Base-by-base conservation (phyloP, 2,888 invertebrate species). In the Aromia moschata region DNA sequence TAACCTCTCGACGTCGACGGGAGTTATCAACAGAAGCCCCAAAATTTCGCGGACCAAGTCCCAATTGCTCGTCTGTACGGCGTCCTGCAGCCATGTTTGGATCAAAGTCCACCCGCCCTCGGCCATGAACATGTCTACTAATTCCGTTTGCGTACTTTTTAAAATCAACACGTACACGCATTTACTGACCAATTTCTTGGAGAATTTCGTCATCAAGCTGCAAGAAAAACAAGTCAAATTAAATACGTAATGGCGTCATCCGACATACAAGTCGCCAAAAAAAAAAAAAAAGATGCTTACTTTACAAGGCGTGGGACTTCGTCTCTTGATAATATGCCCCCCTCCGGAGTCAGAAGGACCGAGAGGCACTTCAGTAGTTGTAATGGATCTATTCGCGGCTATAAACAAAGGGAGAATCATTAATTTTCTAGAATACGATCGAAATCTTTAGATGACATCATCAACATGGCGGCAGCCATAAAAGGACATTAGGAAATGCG, bases 131-230 rank as follows among this genome's bases (percentile, higher is more conserved):
- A 91, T 87, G 61, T 91, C 91, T 52, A 97, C 83, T 61, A 96
- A 84, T 64, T 92, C 90, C 3, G 89, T 87, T 76, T 91, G 89
- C 9, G 96, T 95, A 63, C 90, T 90, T 80, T 93, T 93, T 58
- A 97, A 83, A 74, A 97, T 96, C 79, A 96, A 92, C 72, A 96
- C 89, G 77, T 96, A 97, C 74, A 96, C 92, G 83, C 96, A 96
- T 84, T 95, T 95, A 71, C 94, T 95, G 53, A 97, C 96, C 69
- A 97, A 84, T 81, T 96, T 97, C 80, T 93, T 94, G 1, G 96
- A 96, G 84, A 93, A 95, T 80, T 96, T 95, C 43, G 91, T 92
- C 96, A 97, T 97, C 77, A 97, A 87, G 79, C 95, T 96, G 84
- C 7, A 25, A 25, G 25, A 7, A 25, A 5, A 25, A 25, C 25